These are phyloP conservation scores for Pseudopodoces humilis DNA, from an alignment of 2,113 vertebrate genomes.

Conservation along the genomic window DNA sequence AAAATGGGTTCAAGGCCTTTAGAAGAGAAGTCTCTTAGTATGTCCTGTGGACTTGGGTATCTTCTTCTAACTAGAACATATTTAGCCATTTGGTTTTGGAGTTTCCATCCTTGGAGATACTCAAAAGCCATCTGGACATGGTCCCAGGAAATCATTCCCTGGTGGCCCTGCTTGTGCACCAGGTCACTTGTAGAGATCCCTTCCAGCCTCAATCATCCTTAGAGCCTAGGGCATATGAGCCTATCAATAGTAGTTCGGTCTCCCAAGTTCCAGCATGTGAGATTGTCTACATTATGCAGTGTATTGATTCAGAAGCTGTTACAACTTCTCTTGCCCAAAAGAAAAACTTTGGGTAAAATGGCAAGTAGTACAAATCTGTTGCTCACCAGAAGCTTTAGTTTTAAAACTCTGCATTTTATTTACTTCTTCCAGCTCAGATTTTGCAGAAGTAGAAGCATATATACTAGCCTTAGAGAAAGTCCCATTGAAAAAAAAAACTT, in stretches of 20 bases:
- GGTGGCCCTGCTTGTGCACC: background rate
- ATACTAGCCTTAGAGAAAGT: background rate
- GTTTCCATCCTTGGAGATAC: background rate
- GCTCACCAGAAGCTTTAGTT: background rate
- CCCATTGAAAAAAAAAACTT: background rate
- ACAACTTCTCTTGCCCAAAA: background rate
- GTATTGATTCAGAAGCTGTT: background rate
- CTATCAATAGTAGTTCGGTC: background rate
- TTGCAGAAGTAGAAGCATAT: background rate
- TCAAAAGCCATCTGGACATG: background rate
- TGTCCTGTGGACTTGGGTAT: background rate
- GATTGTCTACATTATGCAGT: background rate
- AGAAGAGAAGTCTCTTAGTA: background rate
- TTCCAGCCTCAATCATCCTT: background rate
- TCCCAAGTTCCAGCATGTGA: rapidly evolving
- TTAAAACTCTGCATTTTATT: background rate
- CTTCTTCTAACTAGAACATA: background rate
- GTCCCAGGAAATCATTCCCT: background rate
- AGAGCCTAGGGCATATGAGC: background rate
- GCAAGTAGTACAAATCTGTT: background rate
- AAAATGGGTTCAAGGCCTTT: background rate
- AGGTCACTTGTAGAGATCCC: background rate
- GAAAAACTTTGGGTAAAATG: background rate
- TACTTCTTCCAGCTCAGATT: background rate
- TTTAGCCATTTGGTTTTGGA: background rate